phyloP scores from a whole-genome alignment of 2,797 vertebrate genomes.

The Aeoliscus strigatus region DNA sequence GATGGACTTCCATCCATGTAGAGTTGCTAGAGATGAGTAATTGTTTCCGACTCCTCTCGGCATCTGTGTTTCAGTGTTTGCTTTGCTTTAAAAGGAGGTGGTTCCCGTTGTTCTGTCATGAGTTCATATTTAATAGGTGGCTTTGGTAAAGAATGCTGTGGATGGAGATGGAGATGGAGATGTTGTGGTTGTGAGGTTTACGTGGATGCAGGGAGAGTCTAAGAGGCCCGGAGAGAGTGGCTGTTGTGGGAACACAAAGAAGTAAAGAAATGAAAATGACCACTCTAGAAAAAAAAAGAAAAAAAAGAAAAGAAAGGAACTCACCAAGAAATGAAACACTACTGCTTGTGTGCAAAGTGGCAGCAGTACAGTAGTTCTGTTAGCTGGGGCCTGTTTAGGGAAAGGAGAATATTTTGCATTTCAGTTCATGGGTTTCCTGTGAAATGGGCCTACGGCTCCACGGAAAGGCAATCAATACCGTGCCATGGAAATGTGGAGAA shows the following conservation, averaged over 20 bases:
- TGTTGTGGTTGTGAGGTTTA: conserved; percentile 64
- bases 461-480: conserved; percentile 50
- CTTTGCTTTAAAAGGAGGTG: conserved; percentile 23
- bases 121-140: conserved; percentile 64
- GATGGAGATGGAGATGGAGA: conserved; percentile 53
- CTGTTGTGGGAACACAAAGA: conserved; percentile 27
- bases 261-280: conserved; percentile 6
- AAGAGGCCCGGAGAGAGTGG: conserved; percentile 28
- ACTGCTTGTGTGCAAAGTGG: conserved; percentile 11
- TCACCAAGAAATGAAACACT: background rate
- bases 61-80: conserved; percentile 14
- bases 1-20: background rate
- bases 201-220: conserved; percentile 41
- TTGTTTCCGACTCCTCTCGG: background rate
- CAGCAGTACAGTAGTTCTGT: conserved; percentile 10
- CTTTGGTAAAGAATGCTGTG: conserved; percentile 55
- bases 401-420: conserved; percentile 51
- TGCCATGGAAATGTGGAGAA: conserved; percentile 51
- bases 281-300: too few species aligned
- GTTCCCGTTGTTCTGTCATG: conserved; percentile 31
- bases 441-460: conserved; percentile 43
- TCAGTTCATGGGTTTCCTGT: conserved; percentile 62
- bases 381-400: conserved; percentile 50
- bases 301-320: too few species aligned
- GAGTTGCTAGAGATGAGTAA: conserved; percentile 1